These are phyloP conservation scores for Palaemon carinicauda DNA, from an alignment of 1,140 invertebrate species.

Conservation along the genomic window DNA sequence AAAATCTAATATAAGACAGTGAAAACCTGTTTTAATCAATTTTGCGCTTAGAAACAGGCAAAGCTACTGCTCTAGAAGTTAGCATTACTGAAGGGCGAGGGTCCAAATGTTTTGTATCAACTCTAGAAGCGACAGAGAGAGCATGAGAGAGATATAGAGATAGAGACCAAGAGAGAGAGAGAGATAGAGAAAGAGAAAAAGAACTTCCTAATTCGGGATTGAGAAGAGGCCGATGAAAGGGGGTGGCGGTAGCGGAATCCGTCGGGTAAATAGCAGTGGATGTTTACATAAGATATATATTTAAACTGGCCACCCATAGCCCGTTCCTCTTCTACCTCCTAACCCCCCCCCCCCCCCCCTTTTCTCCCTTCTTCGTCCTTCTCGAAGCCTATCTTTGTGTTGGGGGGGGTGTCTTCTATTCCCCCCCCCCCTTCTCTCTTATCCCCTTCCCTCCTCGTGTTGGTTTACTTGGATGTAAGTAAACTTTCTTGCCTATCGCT, in stretches of 20 bases:
- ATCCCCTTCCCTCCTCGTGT: neutral
- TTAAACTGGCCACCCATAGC: constrained; percentile 27
- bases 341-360: neutral
- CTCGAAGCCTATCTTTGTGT: too few species aligned
- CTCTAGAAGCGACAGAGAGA: neutral
- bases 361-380: too few species aligned
- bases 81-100: too few species aligned
- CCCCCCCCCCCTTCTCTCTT: neutral
- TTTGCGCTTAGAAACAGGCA: too few species aligned
- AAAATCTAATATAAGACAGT: too few species aligned
- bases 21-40: too few species aligned
- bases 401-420: too few species aligned
- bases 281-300: constrained; percentile 53
- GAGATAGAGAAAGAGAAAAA: neutral
- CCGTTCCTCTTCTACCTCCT: neutral
- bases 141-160: neutral
- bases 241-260: constrained; percentile 1
- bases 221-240: constrained; percentile 4
- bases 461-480: too few species aligned
- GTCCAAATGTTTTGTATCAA: too few species aligned
- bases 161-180: neutral
- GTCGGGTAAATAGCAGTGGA: constrained; percentile 20
- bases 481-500: too few species aligned
- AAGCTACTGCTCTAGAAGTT: too few species aligned
- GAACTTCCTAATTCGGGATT: constrained; percentile 22